phyloP scores from a whole-genome alignment of 2,113 vertebrate genomes.

The Oreochromis niloticus region DNA sequence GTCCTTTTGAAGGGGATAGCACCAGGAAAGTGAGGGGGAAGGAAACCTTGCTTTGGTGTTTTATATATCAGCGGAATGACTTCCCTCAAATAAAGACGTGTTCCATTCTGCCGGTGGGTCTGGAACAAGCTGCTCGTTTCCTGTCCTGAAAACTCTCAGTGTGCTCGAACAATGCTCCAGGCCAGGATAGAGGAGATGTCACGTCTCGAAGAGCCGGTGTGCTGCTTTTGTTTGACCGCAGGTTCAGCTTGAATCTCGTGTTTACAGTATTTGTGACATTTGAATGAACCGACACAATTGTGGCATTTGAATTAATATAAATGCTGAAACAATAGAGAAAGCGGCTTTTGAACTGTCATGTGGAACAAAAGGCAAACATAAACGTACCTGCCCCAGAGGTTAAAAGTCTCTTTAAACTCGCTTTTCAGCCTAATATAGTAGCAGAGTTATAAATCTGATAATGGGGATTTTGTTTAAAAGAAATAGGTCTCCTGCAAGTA shows the following conservation, averaged over 20 bases:
- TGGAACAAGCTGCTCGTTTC: conserved; percentile 71
- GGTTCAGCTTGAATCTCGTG: conserved; percentile 51
- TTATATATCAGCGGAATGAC: conserved; percentile 76
- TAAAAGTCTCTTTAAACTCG: not conserved
- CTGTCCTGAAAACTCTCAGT: conserved; percentile 59
- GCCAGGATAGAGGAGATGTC: conserved; percentile 47
- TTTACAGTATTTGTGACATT: conserved; percentile 66
- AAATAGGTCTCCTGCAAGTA: not conserved
- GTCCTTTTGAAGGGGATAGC: conserved; percentile 69
- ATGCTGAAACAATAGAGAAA: conserved; percentile 49
- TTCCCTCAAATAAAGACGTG: conserved; percentile 73
- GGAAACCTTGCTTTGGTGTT: conserved; percentile 75
- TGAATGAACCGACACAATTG: conserved; percentile 54
- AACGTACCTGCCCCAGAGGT: conserved; percentile 27
- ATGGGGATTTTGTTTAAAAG: not conserved
- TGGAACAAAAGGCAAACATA: conserved; percentile 37
- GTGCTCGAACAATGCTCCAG: conserved; percentile 61
- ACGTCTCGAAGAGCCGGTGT: conserved; percentile 26
- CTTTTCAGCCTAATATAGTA: conserved; percentile 1
- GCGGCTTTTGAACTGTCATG: conserved; percentile 40
- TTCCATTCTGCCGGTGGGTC: conserved; percentile 58
- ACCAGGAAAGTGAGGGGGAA: conserved; percentile 69
- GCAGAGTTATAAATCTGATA: not conserved
- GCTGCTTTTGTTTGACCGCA: conserved; percentile 45
- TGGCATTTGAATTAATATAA: conserved; percentile 44